Evolutionary conservation across 2,888 invertebrate species (phyloP), one percentile per base, ranked within the genome.

Genomic region (Sesamia inferens): DNA sequence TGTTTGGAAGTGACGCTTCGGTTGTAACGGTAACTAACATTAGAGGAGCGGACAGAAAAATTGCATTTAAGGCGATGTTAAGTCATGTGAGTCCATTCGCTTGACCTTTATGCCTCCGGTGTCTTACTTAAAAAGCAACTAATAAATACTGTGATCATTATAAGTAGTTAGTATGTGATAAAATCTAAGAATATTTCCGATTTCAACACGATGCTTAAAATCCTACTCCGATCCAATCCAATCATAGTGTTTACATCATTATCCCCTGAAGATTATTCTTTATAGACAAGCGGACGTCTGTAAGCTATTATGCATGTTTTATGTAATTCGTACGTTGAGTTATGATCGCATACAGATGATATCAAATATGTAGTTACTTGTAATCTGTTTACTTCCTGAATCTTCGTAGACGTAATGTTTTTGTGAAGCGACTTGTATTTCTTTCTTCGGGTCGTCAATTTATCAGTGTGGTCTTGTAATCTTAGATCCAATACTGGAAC

Each of bases 321-420:
- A 80, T 65, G 82, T 80, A 80, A 80, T 79, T 69, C 54, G 78
- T 72, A 71, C 57, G 47, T 19, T 68, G 22, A 68, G 61, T 31
- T 62, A 39, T 68, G 61, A 82, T 80, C 73, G 66, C 54, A 48
- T 51, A 64, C 78, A 82, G 73, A 78, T 80, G 68, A 73, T 79
- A 79, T 79, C 68, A 73, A 78, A 82, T 82, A 51, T 78, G 67
- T 82, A 61, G 69, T 67, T 74, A 74, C 66, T 82, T 83, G 76
- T 71, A 79, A 83, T 83, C 76, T 79, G 68, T 66, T 61, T 65
- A 71, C 85, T 80, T 84, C 85, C 83, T 75, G 72, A n/a, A 64
- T 76, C 48, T 55, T 63, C n/a, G 61, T 65, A 65, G 61, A 79
- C 55, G 79, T 79, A 74, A 82, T 55, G 42, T 61, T 62, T 62